Percentiles rank a stretch among this genome's conserved stretches.
Conservation (phyloP, 23 tunicate genomes). For the Halocynthia aurantium region DNA sequence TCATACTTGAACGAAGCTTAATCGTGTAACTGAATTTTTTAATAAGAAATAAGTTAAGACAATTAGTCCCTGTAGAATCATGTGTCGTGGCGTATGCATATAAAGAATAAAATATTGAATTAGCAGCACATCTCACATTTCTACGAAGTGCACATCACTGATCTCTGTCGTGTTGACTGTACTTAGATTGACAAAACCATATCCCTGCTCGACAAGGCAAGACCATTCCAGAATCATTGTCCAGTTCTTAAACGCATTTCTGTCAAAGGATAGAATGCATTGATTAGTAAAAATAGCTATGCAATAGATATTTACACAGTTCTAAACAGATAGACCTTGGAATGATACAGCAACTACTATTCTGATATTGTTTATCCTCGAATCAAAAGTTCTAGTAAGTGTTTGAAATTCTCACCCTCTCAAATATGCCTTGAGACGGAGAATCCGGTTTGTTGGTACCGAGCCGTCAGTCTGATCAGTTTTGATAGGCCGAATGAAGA, state of each 20-base stretch:
- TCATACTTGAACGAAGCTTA: no score
- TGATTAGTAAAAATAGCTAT: no score
- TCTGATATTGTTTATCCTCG: neutral
- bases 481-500: neutral
- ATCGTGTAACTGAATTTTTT: no score
- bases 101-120: no score
- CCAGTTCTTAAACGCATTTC: conserved; percentile 11
- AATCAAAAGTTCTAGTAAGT: neutral
- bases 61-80: no score
- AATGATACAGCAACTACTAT: neutral
- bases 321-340: neutral
- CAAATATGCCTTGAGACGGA: neutral
- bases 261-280: neutral
- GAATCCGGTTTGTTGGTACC: conserved; percentile 7
- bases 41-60: no score
- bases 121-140: no score
- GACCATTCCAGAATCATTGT: conserved; percentile 13
- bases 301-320: no score
- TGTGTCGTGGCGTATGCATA: no score
- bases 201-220: conserved; percentile 18
- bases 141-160: no score
- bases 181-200: neutral
- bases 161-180: neutral
- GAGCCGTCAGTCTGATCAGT: conserved; percentile 1
- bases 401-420: neutral